Evolutionary conservation across 2,888 invertebrate species (phyloP), one percentile per base, ranked within the genome.

Genomic region (Balanococcus diminutus): DNA sequence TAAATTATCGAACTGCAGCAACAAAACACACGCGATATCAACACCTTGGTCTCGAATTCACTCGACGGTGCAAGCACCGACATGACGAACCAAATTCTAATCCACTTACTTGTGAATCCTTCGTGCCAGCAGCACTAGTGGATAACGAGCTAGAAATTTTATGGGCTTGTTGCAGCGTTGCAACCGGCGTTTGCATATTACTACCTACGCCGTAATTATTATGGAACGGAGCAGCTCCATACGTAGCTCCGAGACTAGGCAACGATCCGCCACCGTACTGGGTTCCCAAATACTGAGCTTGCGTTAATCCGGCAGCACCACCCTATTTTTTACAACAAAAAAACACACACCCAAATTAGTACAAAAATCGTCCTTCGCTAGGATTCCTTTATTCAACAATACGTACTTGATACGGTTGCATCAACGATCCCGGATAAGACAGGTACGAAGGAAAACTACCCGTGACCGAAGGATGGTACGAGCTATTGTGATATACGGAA

Each of bases 151-250:
- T 82, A 28, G 86, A 86, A 82, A 86, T 86, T 36, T 86, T 86
- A 75, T 85, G 85, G 28, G 51, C 36, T 82, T 86, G 86, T 82
- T 81, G 82, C 16, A 86, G 39, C 5, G 86, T 81, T 1, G 31
- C 86, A 8, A 67, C 82, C 8, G 86, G 86, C n/a, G 81, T 86
- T 25, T 86, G 86, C 22, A 86, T 16, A 67, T 31, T 82, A 28
- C 72, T 51, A 19, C 39, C 42, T 3, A 86, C 82, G 22, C 82
- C 81, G 51, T 86, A 86, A 72, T 82, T 86, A 81, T 36, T 82
- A 39, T 86, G 86, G 42, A 86, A 86, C 75, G 86, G 82, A 28
- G 86, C 72, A 3, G 86, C 86, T n/a, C 86, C 86, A 46, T 86
- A 86, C 16, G 86, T 82, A 22, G 67, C 82, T 8, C 67, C 86